These are phyloP conservation scores for Bombus huntii DNA, from an alignment of 1,140 invertebrate species.

Conservation along the genomic window DNA sequence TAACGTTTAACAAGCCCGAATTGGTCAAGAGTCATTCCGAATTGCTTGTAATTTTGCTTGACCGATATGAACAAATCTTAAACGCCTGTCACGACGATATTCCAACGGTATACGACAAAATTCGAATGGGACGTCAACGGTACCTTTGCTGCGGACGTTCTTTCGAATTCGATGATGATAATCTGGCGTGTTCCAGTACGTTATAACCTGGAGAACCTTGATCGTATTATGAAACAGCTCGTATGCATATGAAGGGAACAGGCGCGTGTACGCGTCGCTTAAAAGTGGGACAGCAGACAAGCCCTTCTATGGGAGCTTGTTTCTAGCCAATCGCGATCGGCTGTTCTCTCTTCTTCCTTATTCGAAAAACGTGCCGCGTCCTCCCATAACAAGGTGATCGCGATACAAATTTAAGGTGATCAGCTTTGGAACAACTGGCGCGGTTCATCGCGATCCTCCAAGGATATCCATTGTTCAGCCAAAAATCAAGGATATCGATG, in stretches of 20 bases:
- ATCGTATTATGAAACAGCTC: neutral
- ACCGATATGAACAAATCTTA: neutral
- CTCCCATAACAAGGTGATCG: constrained; percentile 35
- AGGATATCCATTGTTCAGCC: constrained; percentile 13
- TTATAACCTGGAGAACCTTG: no score
- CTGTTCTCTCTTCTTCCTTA: constrained; percentile 54
- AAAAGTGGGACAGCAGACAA: constrained; percentile 76
- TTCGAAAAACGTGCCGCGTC: constrained; percentile 34
- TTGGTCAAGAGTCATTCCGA: neutral
- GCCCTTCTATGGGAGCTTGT: constrained; percentile 75
- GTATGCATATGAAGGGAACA: constrained; percentile 23
- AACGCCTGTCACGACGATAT: neutral
- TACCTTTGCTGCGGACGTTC: neutral
- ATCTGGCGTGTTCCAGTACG: neutral
- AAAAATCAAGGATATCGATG: constrained; percentile 19
- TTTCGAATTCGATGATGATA: no score
- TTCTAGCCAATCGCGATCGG: constrained; percentile 63
- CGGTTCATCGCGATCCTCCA: neutral
- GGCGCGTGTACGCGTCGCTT: constrained; percentile 55
- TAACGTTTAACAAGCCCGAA: neutral
- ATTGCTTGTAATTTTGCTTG: neutral
- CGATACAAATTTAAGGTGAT: constrained; percentile 45
- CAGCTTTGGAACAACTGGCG: neutral
- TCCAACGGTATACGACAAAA: neutral
- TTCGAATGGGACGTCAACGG: neutral